Percentiles rank a stretch among this genome's conserved stretches.
These are phyloP conservation scores for Zoanthus sociatus DNA, from an alignment of 92 coral and sea anemone genomes.

Conservation along the genomic window DNA sequence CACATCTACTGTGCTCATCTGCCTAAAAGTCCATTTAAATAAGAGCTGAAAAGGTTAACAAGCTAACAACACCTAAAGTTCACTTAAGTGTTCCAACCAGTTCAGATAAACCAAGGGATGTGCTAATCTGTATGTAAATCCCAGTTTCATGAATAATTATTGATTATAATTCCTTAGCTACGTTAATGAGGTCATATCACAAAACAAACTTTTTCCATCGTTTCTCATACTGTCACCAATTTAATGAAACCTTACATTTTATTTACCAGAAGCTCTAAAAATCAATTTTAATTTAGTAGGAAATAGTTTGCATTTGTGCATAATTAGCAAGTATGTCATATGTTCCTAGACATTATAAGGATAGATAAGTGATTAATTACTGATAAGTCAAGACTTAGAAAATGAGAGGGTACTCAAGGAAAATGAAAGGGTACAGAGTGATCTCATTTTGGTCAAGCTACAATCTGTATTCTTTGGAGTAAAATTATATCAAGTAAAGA, in stretches of 20 bases:
- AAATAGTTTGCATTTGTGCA: neutral
- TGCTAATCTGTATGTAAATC: neutral
- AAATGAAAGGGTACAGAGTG: neutral
- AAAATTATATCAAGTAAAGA: neutral
- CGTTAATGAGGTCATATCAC: neutral
- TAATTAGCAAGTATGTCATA: neutral
- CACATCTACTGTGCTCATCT: conserved; percentile 2
- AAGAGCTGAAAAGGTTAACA: neutral
- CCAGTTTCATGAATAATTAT: neutral
- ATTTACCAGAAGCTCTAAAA: neutral
- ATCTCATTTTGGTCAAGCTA: neutral
- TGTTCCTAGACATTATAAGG: neutral
- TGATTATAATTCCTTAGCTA: neutral
- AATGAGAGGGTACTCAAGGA: neutral
- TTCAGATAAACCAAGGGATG: neutral
- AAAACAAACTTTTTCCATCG: neutral
- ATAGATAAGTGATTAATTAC: neutral
- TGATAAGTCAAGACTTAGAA: neutral
- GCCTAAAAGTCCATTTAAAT: neutral
- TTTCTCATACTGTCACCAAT: neutral
- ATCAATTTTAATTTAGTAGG: neutral
- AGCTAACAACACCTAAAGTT: neutral
- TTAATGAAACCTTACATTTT: neutral
- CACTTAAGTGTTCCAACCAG: neutral
- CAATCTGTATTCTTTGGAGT: neutral